Conservation (phyloP, 2,797 vertebrate genomes). For the Melanotaenia trifasciata region DNA sequence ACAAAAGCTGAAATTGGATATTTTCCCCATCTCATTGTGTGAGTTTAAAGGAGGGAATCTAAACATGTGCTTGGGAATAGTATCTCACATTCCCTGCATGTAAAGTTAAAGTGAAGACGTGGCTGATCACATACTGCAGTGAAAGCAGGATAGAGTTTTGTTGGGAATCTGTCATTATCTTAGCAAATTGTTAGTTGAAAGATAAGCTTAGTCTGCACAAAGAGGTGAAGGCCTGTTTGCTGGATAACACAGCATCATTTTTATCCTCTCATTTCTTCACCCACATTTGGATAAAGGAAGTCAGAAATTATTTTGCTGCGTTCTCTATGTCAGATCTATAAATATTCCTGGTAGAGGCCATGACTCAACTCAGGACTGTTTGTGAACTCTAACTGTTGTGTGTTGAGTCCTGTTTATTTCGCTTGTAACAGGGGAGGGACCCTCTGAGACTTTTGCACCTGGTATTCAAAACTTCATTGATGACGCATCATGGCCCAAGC, state of each 20-base stretch:
- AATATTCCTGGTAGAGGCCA: constrained; percentile 64
- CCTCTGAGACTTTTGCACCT: constrained; percentile 70
- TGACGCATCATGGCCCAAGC: constrained; percentile 27
- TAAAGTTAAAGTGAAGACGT: constrained; percentile 27
- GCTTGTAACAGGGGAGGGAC: constrained; percentile 27
- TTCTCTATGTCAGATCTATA: constrained; percentile 69
- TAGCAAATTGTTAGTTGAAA: constrained; percentile 33
- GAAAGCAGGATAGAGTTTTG: constrained; percentile 22
- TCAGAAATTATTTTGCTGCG: constrained; percentile 44
- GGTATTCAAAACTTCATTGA: constrained; percentile 53
- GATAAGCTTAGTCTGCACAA: constrained; percentile 24
- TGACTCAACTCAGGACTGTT: constrained; percentile 51
- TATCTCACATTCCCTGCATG: constrained; percentile 23
- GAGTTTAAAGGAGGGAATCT: constrained; percentile 58
- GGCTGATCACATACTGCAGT: constrained; percentile 18
- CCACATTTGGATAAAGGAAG: constrained; percentile 42
- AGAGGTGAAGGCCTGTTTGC: constrained; percentile 6
- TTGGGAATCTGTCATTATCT: constrained; percentile 33
- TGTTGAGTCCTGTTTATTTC: constrained; percentile 42
- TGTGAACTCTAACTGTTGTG: constrained; percentile 42
- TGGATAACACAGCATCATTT: not conserved
- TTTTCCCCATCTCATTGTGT: constrained; percentile 51
- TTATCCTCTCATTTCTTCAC: constrained; percentile 22
- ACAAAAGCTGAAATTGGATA: constrained; percentile 60
- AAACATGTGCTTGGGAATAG: constrained; percentile 45